A percentile compares a stretch with the other conserved stretches of the same genome.
phyloP scores from a whole-genome alignment of 2,888 invertebrate genomes.

The Parnassius apollo region DNA sequence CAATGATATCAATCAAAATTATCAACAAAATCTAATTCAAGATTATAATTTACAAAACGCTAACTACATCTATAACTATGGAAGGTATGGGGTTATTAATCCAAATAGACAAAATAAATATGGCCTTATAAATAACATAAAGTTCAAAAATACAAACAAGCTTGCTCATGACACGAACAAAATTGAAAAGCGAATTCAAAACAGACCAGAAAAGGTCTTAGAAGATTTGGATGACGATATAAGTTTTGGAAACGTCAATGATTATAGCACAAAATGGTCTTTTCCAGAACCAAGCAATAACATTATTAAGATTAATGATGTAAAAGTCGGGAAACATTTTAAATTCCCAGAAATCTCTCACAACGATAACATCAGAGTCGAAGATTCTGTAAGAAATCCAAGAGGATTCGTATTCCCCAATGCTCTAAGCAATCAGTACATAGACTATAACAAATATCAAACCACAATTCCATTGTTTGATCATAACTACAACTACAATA shows the following conservation, averaged over 20 bases:
- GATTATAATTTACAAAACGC: constrained; percentile 22
- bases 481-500: constrained; percentile 25
- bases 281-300: constrained; percentile 47
- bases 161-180: constrained; percentile 29
- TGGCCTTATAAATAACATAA: constrained; percentile 34
- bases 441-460: constrained; percentile 14
- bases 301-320: constrained; percentile 24
- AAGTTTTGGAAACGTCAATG: constrained; percentile 30
- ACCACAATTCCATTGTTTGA: not conserved
- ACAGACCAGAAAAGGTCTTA: constrained; percentile 40
- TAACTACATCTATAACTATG: constrained; percentile 23
- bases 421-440: constrained; percentile 4
- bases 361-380: constrained; percentile 19
- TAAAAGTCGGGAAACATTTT: constrained; percentile 35
- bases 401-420: constrained; percentile 39
- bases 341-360: constrained; percentile 38
- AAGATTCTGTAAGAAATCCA: constrained; percentile 25
- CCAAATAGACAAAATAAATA: constrained; percentile 41
- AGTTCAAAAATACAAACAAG: constrained; percentile 34
- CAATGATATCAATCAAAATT: constrained; percentile 30
- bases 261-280: constrained; percentile 45
- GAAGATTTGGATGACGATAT: constrained; percentile 33
- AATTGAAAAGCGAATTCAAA: constrained; percentile 62
- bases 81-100: constrained; percentile 36
- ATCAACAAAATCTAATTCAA: constrained; percentile 2